Evolutionary conservation across 1,140 invertebrate species (phyloP), one percentile per base, ranked within the genome.

Genomic region (Lasioglossum baleicum): DNA sequence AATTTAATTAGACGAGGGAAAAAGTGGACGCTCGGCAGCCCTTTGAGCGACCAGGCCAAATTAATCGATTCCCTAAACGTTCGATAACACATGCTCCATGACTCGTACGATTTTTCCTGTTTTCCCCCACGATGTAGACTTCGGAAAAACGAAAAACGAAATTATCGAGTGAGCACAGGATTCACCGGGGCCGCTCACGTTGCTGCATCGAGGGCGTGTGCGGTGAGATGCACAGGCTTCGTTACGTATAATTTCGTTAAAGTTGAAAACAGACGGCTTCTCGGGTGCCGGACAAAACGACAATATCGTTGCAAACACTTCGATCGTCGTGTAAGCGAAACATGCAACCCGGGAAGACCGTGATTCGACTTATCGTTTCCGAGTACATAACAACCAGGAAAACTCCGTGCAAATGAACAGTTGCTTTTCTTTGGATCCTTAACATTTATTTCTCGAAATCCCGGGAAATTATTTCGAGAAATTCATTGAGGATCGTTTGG

Each of bases 171-270:
- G n/a, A 20, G 31, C 1, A 17, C 35, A 58, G 44, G 31, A 66
- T 48, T 20, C 63, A 42, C 56, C 73, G 48, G 67, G 15, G 26
- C 42, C 10, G 8, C 44, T 8, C 35, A 2, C 35, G 35, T 26
- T 26, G 26, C 26, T 26, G 26, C 26, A 26, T 35, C 35, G 35
- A 35, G 35, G 1, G 20, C 42, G 20, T 20, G 20, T 15, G 60
- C 7, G 26, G 35, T 17, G 65, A 7, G 42, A 56, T 48, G 42
- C 56, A 35, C 67, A 42, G 44, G 67, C 66, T 77, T 70, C 67
- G 75, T 77, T 69, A 51, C 75, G 75, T 77, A 3, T 51, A 77
- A 77, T 70, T 77, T 70, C 56, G 58, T 77, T 71, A 51, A 61
- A 64, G 15, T 71, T 13, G 42, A 10, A 77, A 71, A 61, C 17